Evolutionary conservation across 2,797 vertebrate species (phyloP), one percentile per base, ranked within the genome.

Genomic region (Oryzias sinensis): DNA sequence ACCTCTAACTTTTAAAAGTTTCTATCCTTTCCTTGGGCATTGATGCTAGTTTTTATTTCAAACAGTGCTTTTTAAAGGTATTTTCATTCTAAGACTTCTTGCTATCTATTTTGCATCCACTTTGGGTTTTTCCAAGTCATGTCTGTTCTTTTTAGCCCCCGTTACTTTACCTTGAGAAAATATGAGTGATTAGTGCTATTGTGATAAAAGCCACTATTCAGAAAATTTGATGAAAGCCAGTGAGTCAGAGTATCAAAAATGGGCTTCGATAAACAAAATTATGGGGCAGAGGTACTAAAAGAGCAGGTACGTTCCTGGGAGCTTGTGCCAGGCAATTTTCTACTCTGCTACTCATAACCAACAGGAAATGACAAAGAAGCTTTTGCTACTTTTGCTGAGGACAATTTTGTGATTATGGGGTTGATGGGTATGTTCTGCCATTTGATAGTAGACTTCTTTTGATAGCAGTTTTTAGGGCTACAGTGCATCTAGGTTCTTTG

Each of bases 401-500:
- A 66, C 74, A 70, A 69, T 85, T 81, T 83, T 61, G 82, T 82
- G 76, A 82, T 85, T 75, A 79, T 58, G 59, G 70, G 65, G 55
- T 74, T 78, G 73, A 76, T 81, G 53, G 68, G 40, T 44, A 29
- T 56, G 66, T 71, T 65, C 51, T 14, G 9, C 40, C 16, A 41
- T 79, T 75, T 74, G 68, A 74, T 74, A 69, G 65, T 44, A 68
- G 69, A 51, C 41, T 37, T 48, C 57, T 59, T 72, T 61, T 18
- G 29, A 45, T 45, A 55, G 51, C 33, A 11, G 33, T 13, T 65
- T 72, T 49, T 27, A 59, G 46, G 43, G 48, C 9, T 27, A 45
- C 59, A 53, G 58, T 68, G 47, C 74, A 56, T 61, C 27, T 33
- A 0, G 45, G 48, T 56, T 48, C 68, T 70, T 48, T 46, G 27